These are phyloP conservation scores for Takifugu bimaculatus DNA, from an alignment of 2,113 vertebrate genomes.

Conservation along the genomic window DNA sequence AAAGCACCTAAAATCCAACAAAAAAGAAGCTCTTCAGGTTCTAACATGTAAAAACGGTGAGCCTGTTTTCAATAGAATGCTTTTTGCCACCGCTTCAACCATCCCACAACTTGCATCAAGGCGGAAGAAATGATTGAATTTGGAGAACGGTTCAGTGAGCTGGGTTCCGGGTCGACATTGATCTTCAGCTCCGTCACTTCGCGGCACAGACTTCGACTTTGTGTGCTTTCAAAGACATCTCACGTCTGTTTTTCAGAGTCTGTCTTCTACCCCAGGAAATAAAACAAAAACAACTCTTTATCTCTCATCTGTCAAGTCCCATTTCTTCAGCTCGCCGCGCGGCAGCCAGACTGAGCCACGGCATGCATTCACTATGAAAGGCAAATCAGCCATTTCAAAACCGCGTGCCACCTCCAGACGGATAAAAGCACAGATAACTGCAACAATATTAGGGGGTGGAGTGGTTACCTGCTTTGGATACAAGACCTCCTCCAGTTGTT, in stretches of 20 bases:
- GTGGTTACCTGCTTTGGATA: slow-evolving; percentile 47
- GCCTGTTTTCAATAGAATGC: slow-evolving; percentile 21
- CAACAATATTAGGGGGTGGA: slow-evolving; percentile 48
- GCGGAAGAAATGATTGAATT: slow-evolving; percentile 30
- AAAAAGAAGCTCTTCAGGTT: background rate
- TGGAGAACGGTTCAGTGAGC: slow-evolving; percentile 41
- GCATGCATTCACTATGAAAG: slow-evolving; percentile 59
- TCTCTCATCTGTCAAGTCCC: slow-evolving; percentile 63
- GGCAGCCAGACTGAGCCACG: slow-evolving; percentile 42
- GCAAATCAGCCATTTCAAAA: slow-evolving; percentile 68
- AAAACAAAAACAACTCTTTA: slow-evolving; percentile 59
- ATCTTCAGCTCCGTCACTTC: slow-evolving; percentile 52
- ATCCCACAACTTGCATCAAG: slow-evolving; percentile 32
- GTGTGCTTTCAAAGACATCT: slow-evolving; percentile 56
- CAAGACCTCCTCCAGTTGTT: slow-evolving; percentile 59
- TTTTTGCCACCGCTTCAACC: slow-evolving; percentile 19
- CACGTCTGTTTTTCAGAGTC: slow-evolving; percentile 51
- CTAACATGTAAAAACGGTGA: slow-evolving; percentile 13
- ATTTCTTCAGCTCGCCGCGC: slow-evolving; percentile 46
- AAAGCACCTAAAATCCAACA: background rate
- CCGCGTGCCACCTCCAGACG: slow-evolving; percentile 51
- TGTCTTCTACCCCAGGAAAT: slow-evolving; percentile 41
- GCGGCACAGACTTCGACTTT: slow-evolving; percentile 41
- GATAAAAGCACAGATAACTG: slow-evolving; percentile 67
- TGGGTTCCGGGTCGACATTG: slow-evolving; percentile 24